Conservation (phyloP, 2,113 vertebrate species). For the Bostrychus sinensis region DNA sequence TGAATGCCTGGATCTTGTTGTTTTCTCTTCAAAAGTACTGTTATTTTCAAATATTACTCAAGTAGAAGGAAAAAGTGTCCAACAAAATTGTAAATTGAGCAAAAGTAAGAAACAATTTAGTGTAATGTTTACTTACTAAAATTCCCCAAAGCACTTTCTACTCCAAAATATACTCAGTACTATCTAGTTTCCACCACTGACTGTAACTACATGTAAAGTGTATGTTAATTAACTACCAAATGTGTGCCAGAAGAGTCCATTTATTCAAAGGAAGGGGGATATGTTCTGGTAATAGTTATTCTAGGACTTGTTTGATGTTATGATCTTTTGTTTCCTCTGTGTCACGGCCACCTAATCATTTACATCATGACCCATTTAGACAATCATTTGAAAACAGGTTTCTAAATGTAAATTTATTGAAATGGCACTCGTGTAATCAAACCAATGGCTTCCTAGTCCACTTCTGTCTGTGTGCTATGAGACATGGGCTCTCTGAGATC, state of each 20-base stretch:
- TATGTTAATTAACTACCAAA: neutral
- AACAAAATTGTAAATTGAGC: no score
- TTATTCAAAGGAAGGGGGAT: neutral
- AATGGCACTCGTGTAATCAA: slow-evolving; percentile 2
- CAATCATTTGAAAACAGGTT: neutral
- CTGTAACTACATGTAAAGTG: neutral
- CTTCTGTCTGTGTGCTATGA: neutral
- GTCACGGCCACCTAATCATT: slow-evolving; percentile 3
- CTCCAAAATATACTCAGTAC: no score
- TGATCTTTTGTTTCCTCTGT: slow-evolving; percentile 30
- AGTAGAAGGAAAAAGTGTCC: no score
- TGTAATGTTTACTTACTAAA: no score
- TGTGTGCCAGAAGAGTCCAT: neutral
- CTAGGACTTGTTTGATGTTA: slow-evolving; percentile 17
- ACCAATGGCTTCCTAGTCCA: neutral
- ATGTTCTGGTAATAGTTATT: neutral
- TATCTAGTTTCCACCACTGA: no score
- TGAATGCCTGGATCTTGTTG: no score
- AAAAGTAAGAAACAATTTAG: no score
- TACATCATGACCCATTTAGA: neutral
- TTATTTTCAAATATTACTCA: no score
- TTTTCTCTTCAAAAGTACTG: no score
- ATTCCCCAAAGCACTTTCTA: no score
- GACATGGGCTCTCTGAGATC: neutral
- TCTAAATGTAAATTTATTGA: slow-evolving; percentile 5